A percentile compares a stretch with the other conserved stretches of the same genome.
phyloP scores from a whole-genome alignment of 1,140 invertebrate species.

The Arion vulgaris region DNA sequence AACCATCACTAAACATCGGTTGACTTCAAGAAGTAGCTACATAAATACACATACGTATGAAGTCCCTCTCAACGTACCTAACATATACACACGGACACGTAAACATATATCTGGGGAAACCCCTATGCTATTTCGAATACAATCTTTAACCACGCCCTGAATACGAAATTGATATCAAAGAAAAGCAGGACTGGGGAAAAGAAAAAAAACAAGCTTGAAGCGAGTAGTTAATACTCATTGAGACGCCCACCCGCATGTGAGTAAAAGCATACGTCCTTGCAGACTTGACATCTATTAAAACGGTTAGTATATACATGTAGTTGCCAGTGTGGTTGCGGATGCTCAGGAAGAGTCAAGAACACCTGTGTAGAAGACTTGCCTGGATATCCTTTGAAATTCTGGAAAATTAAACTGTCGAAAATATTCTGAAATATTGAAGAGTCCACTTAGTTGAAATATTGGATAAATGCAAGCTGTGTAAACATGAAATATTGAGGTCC shows the following conservation, averaged over 20 bases:
- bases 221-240: background rate
- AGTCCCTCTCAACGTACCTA: too few relatives aligned
- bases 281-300: conserved; percentile 19
- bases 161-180: background rate
- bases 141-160: background rate
- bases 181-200: background rate
- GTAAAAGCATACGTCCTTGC: background rate
- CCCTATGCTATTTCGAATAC: background rate
- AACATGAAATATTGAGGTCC: too few relatives aligned
- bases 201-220: background rate
- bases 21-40: background rate
- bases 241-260: conserved; percentile 9
- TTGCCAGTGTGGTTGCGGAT: background rate
- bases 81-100: background rate
- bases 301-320: conserved; percentile 22
- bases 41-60: too few relatives aligned
- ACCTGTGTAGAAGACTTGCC: conserved; percentile 1
- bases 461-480: background rate
- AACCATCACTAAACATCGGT: background rate
- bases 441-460: background rate
- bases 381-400: conserved; percentile 29
- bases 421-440: conserved; percentile 14
- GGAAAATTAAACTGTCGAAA: conserved; percentile 24
- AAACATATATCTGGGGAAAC: background rate
- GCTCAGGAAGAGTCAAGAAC: background rate